Evolutionary conservation across 2,113 vertebrate species (phyloP), one percentile per base, ranked within the genome.

Genomic region (Istiophorus platypterus): DNA sequence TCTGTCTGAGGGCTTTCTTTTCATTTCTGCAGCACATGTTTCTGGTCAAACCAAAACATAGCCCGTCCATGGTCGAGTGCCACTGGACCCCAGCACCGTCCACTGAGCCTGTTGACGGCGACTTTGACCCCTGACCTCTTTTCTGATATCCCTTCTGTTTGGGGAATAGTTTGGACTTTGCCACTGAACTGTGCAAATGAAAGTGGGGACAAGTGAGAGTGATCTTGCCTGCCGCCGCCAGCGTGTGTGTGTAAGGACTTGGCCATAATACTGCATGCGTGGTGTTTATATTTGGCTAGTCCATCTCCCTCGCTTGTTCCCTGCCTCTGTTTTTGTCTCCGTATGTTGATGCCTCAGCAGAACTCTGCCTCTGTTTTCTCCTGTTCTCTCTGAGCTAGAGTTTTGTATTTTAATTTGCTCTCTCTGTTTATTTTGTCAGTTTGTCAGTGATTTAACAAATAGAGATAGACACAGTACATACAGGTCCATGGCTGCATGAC

Each of bases 311-410:
- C 17, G 1, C 69, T 73, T 65, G 67, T 77, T 84, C 65, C 66
- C 78, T 78, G 76, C 68, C 79, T 77, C 29, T 71, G 86, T 86
- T 84, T 75, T 74, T 63, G 31, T 86, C 58, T 90, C 77, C 72
- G 24, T 80, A 31, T 86, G 81, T 84, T 89, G 85, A 85, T 85
- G 84, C 86, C 67, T 91, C 86, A 86, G 85, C 78, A 80, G 12
- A 84, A 62, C 72, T 59, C 18, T 0, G 70, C 41, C 74, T 78
- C 17, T 61, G 47, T 73, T 71, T 81, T 39, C 20, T 7, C 27
- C 13, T 20, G n/a, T 62, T 15, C 22, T 74, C 56, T 51, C 47
- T 49, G 47, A 76, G 83, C 78, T 61, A 49, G 41, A 61, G 27
- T 78, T 72, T 84, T 68, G 52, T 45, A 59, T 69, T 86, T 89